phyloP scores from a whole-genome alignment of 2,113 vertebrate genomes.

The Amblyornis subalaris region DNA sequence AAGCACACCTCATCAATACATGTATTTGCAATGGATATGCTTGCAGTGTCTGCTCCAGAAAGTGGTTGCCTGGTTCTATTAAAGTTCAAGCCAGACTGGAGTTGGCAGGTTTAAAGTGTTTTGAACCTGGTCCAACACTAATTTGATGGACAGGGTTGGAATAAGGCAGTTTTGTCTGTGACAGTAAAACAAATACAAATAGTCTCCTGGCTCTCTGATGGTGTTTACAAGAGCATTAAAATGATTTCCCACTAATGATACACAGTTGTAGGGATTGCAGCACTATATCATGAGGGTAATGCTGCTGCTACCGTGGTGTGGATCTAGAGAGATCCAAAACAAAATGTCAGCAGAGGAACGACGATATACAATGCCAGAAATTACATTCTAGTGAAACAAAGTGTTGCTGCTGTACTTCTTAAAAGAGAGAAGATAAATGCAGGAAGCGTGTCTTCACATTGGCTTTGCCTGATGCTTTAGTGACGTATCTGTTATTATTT shows the following conservation, averaged over 20 bases:
- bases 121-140: conserved; percentile 59
- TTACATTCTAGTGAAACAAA: neutral
- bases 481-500: neutral
- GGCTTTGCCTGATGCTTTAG: neutral
- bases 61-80: conserved; percentile 45
- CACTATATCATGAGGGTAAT: conserved; percentile 35
- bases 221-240: conserved; percentile 67
- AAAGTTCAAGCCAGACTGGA: conserved; percentile 42
- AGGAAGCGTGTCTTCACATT: neutral
- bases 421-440: neutral
- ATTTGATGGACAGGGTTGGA: conserved; percentile 64
- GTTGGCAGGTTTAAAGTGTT: conserved; percentile 48
- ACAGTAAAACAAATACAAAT: conserved; percentile 62
- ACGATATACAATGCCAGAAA: neutral
- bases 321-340: neutral
- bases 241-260: conserved; percentile 54
- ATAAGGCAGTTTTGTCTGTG: conserved; percentile 42
- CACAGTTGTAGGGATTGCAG: conserved; percentile 25
- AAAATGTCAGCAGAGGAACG: conserved; percentile 3
- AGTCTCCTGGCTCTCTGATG: conserved; percentile 36
- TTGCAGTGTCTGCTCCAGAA: conserved; percentile 4
- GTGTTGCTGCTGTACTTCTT: neutral
- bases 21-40: neutral
- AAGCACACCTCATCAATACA: neutral
- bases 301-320: neutral